Base-by-base conservation (phyloP, 2,797 vertebrate species). In the Trachurus trachurus region DNA sequence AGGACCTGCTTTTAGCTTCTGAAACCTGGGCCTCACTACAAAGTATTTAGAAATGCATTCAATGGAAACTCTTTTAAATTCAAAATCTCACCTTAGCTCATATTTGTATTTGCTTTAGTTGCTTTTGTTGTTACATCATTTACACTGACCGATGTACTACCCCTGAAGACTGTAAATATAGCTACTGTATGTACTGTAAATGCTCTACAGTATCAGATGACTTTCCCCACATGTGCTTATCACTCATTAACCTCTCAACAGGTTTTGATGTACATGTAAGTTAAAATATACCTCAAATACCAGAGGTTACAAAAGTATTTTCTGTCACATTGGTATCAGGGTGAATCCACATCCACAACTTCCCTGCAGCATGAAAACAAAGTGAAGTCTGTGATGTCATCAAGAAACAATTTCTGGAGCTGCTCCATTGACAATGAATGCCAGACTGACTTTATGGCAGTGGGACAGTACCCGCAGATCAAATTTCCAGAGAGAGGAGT, bases 401-500 rank as follows among this genome's bases (percentile, higher is more conserved):
- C 67, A 47, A 13, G 72, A 64, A 91, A 76, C 64, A 4, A 88
- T 92, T 84, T 82, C 82, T 85, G 80, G 81, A 85, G 58, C 80
- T 75, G 65, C 71, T 87, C 78, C 76, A 71, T 54, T 52, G 63
- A 89, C 84, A 89, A 78, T 87, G 69, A 83, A 84, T 82, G 80
- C 79, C 86, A 89, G 80, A 80, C 81, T 13, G 1, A 65, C 72
- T 76, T 84, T 62, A 69, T 86, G 84, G 83, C 72, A 70, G 63
- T 4, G 74, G 66, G 64, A 83, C 71, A 83, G 74, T 34, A 60
- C 57, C 66, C 67, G 67, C 45, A 67, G 76, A 86, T 89, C 86
- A 82, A 1, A 82, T 90, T 89, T 90, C 88, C 83, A 88, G 56
- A 68, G 67, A 86, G 67, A 66, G 75, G 71, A 85, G 57, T 52